These are phyloP conservation scores for Drosophila cracens DNA, from an alignment of 2,888 invertebrate species.

Conservation along the genomic window DNA sequence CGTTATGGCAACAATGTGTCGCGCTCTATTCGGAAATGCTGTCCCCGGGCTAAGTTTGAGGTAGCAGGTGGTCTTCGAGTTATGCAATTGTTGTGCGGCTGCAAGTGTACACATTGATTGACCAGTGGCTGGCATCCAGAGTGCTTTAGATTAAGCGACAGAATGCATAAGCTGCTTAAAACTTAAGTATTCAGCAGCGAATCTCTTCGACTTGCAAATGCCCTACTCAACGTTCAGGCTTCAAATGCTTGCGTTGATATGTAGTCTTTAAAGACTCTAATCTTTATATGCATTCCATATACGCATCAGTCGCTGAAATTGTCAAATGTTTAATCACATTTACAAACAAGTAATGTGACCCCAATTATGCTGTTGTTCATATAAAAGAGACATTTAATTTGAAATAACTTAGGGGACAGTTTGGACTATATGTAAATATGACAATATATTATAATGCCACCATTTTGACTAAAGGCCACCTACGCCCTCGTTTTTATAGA, in stretches of 20 bases:
- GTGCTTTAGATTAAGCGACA: neutral
- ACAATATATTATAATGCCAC: too few relatives aligned
- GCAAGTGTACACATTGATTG: slow-evolving; percentile 11
- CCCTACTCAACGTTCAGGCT: neutral
- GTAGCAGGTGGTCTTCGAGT: neutral
- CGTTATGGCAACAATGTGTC: slow-evolving; percentile 59
- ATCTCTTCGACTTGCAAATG: neutral
- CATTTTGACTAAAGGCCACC: neutral
- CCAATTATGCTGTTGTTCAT: too few relatives aligned
- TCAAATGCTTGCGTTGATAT: neutral
- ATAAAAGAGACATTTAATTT: neutral
- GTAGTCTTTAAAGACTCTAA: too few relatives aligned
- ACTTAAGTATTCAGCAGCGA: neutral
- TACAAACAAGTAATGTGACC: neutral
- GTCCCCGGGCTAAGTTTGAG: slow-evolving; percentile 3
- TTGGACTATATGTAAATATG: too few relatives aligned
- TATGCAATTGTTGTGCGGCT: slow-evolving; percentile 7
- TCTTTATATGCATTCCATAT: neutral
- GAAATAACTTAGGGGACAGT: too few relatives aligned
- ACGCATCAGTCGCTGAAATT: neutral
- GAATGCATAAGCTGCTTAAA: neutral
- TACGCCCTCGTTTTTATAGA: neutral
- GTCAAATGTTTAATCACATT: neutral
- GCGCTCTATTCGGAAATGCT: slow-evolving; percentile 6
- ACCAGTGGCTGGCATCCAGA: neutral